Percentiles rank a stretch among this genome's conserved stretches.
phyloP scores from a whole-genome alignment of 2,888 invertebrate species.

The Copidosoma aretas region DNA sequence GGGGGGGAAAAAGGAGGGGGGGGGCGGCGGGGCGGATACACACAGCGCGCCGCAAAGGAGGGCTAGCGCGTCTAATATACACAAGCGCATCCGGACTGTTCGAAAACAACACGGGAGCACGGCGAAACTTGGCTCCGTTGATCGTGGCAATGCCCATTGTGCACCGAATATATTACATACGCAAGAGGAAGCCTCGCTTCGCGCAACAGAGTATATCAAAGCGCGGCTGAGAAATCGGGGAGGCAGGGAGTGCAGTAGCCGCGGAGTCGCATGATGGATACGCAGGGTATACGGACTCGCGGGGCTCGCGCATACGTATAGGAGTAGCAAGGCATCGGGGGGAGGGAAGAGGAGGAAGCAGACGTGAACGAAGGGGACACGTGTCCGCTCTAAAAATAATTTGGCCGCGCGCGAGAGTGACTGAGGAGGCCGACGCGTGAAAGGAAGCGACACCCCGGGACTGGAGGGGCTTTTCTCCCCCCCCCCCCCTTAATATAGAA shows the following conservation, averaged over 20 bases:
- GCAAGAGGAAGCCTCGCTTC: background rate
- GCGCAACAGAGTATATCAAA: conserved; percentile 21
- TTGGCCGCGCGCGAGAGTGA: background rate
- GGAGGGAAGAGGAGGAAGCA: conserved; percentile 13
- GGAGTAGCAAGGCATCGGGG: too few relatives aligned
- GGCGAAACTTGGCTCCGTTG: too few relatives aligned
- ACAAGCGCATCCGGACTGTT: too few relatives aligned
- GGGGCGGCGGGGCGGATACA: background rate
- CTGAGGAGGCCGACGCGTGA: conserved; percentile 28
- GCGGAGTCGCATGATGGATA: conserved; percentile 17
- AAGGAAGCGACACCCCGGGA: conserved; percentile 37
- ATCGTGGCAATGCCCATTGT: too few relatives aligned
- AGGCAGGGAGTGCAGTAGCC: background rate
- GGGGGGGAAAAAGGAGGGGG: background rate
- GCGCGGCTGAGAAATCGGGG: conserved; percentile 30
- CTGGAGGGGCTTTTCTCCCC: conserved; percentile 15
- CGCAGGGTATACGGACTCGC: background rate
- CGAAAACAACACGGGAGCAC: too few relatives aligned
- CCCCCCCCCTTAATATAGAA: conserved; percentile 24
- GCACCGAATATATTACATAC: too few relatives aligned
- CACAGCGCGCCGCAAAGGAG: too few relatives aligned
- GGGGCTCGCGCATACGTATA: too few relatives aligned
- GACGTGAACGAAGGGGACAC: conserved; percentile 35
- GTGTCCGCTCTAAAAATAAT: conserved; percentile 40
- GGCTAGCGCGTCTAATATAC: too few relatives aligned